Percentiles rank a stretch among this genome's conserved stretches.
phyloP scores from a whole-genome alignment of 1,140 invertebrate species.

The Ips nitidus region DNA sequence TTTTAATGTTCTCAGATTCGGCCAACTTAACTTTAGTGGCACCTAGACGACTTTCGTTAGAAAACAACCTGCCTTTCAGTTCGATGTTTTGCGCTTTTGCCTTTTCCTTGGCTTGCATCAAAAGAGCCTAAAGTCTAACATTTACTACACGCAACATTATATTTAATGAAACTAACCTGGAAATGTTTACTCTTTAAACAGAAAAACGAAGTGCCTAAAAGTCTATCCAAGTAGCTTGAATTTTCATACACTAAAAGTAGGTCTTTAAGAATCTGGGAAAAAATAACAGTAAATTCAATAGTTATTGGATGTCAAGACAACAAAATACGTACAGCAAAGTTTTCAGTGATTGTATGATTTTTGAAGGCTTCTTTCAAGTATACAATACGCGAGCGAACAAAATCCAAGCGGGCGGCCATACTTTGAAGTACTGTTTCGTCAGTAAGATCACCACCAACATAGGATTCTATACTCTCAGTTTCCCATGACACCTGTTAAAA shows the following conservation, averaged over 20 bases:
- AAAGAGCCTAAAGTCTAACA: constrained; percentile 31
- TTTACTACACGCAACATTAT: background rate
- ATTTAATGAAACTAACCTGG: constrained; percentile 35
- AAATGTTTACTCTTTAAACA: constrained; percentile 50
- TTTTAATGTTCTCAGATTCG: constrained; percentile 49
- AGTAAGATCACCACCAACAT: constrained; percentile 48
- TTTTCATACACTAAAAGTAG: constrained; percentile 83
- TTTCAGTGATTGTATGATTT: constrained; percentile 43
- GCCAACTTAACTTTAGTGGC: constrained; percentile 43
- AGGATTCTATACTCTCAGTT: constrained; percentile 69
- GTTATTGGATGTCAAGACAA: constrained; percentile 12
- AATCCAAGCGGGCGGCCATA: constrained; percentile 49
- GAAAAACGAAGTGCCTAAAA: constrained; percentile 84
- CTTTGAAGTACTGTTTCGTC: constrained; percentile 48
- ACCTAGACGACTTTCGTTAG: constrained; percentile 36
- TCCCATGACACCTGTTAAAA: constrained; percentile 70
- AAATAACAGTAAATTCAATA: constrained; percentile 20
- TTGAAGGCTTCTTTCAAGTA: constrained; percentile 48
- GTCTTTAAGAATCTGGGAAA: constrained; percentile 68
- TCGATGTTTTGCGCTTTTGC: constrained; percentile 47
- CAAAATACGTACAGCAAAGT: constrained; percentile 43
- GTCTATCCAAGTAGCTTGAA: constrained; percentile 79
- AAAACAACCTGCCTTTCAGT: constrained; percentile 47
- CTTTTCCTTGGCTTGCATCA: constrained; percentile 47
- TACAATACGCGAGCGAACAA: constrained; percentile 46